Evolutionary conservation across 2,113 vertebrate species (phyloP).

Genomic region (Phrynocephalus versicolor): DNA sequence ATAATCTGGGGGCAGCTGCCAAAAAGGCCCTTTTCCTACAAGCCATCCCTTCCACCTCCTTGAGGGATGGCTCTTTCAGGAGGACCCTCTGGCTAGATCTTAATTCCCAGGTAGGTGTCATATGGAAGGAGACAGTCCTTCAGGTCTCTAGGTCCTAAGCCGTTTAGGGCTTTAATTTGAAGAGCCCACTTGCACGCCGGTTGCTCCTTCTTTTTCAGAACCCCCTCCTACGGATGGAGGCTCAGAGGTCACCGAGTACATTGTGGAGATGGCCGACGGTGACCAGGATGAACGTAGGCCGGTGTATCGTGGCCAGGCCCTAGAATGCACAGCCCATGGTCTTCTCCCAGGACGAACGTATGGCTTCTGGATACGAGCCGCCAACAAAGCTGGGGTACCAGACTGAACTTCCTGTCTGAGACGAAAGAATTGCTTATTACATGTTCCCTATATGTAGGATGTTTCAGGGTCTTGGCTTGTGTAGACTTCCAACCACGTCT

Average conservation of each 20-base stretch:
- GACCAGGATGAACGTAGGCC: slow-evolving; percentile 57
- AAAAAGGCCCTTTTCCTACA: too few species aligned
- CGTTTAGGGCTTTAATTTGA: too few species aligned
- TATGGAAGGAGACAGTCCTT: too few species aligned
- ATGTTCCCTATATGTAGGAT: background rate
- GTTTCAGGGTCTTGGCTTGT: too few species aligned
- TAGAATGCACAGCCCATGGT: slow-evolving; percentile 60
- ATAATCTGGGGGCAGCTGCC: too few species aligned
- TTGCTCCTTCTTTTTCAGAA: slow-evolving; percentile 52
- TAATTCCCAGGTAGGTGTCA: too few species aligned
- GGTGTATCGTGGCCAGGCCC: slow-evolving; percentile 67
- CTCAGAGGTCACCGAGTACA: slow-evolving; percentile 61
- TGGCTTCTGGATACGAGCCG: slow-evolving; percentile 75
- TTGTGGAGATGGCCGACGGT: slow-evolving; percentile 67
- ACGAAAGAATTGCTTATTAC: background rate
- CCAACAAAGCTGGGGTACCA: slow-evolving; percentile 72
- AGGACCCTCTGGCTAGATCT: too few species aligned
- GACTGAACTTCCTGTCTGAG: too few species aligned
- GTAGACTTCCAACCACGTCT: too few species aligned
- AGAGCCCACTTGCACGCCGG: background rate
- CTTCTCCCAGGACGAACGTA: slow-evolving; percentile 74
- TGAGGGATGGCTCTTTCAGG: too few species aligned
- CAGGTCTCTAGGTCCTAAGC: too few species aligned
- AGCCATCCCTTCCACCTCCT: too few species aligned
- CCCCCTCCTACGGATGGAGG: slow-evolving; percentile 69